Conservation (phyloP, 2,797 vertebrate species). For the Chanos chanos region DNA sequence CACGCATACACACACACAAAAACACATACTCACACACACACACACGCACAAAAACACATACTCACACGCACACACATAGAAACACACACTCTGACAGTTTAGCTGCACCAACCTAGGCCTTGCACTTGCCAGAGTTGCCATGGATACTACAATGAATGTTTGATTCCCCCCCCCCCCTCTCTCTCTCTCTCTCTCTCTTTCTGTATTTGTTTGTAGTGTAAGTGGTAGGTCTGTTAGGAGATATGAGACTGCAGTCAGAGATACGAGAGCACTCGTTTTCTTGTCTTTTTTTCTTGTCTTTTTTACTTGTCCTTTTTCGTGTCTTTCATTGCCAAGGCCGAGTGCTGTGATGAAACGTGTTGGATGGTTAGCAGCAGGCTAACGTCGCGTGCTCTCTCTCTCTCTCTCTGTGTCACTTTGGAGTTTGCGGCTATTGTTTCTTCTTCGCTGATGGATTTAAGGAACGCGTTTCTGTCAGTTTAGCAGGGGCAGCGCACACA, state of each 20-base stretch:
- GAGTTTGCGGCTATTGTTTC: too few species aligned
- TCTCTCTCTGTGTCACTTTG: too few species aligned
- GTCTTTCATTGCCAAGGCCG: not conserved
- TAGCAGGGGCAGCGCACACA: too few species aligned
- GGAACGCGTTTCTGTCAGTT: too few species aligned
- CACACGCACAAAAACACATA: not conserved
- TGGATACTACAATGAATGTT: conserved; percentile 80
- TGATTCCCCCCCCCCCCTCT: conserved; percentile 45
- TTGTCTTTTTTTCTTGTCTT: conserved; percentile 21
- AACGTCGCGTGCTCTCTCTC: too few species aligned
- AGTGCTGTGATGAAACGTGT: not conserved
- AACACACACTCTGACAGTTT: conserved; percentile 40
- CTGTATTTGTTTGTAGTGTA: conserved; percentile 26
- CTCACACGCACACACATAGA: conserved; percentile 26
- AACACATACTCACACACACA: conserved; percentile 36
- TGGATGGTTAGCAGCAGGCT: too few species aligned
- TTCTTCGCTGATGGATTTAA: too few species aligned
- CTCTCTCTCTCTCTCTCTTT: conserved; percentile 1
- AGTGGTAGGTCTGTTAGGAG: too few species aligned
- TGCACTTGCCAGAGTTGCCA: conserved; percentile 77
- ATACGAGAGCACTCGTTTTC: too few species aligned
- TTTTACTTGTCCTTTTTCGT: not conserved
- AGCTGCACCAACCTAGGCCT: conserved; percentile 69
- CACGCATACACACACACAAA: conserved; percentile 35
- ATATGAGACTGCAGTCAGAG: conserved; percentile 11